Conservation (phyloP, 92 coral and sea anemone species). For the Epizoanthus ramosus region DNA sequence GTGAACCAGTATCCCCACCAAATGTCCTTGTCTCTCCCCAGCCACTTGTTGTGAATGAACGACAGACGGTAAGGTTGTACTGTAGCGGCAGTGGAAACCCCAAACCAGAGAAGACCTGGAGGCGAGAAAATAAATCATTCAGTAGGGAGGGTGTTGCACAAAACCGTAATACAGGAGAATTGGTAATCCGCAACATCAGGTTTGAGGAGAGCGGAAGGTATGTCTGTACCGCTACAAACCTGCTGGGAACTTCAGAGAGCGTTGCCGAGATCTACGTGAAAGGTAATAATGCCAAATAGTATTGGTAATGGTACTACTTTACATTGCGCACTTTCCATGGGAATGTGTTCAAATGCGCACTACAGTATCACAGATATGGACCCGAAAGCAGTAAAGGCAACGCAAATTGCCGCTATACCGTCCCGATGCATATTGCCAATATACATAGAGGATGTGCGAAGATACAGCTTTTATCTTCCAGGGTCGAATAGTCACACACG, state of each 20-base stretch:
- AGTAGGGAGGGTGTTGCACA: background rate
- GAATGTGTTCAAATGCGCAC: too few species aligned
- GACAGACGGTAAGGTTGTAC: background rate
- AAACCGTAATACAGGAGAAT: background rate
- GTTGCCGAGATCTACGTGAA: background rate
- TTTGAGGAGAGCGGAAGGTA: constrained; percentile 16
- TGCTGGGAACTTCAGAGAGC: background rate
- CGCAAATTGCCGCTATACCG: too few species aligned
- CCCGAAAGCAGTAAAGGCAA: too few species aligned
- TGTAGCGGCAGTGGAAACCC: constrained; percentile 7
- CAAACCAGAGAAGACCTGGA: constrained; percentile 1
- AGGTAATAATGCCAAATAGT: background rate
- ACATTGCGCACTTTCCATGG: too few species aligned
- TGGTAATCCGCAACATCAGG: background rate
- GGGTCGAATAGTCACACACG: too few species aligned
- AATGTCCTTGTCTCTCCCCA: background rate
- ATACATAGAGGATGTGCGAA: too few species aligned
- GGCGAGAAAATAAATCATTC: background rate
- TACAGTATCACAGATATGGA: too few species aligned
- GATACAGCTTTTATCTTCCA: too few species aligned
- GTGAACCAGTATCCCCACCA: constrained; percentile 15
- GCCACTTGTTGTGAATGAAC: background rate
- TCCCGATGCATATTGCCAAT: too few species aligned
- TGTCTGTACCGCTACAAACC: constrained; percentile 12
- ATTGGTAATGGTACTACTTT: too few species aligned